Evolutionary conservation across 2,888 invertebrate genomes (phyloP).

Genomic region (Sinohyriopsis cumingii): DNA sequence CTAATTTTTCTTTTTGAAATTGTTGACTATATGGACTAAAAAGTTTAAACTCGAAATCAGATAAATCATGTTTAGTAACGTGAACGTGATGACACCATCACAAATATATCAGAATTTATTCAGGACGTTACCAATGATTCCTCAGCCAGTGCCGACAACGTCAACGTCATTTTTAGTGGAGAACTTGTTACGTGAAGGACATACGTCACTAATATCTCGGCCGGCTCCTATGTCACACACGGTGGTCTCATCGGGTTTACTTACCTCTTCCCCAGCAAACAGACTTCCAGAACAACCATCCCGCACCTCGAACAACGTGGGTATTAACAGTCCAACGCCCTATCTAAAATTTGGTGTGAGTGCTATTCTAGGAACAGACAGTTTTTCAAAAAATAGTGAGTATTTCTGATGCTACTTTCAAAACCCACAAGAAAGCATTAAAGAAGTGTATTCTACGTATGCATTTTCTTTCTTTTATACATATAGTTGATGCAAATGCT

Average conservation of each 20-base stretch:
- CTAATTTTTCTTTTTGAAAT: no score
- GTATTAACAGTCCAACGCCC: constrained; percentile 45
- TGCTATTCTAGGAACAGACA: constrained; percentile 64
- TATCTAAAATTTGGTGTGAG: constrained; percentile 67
- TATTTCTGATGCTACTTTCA: constrained; percentile 9
- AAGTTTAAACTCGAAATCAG: no score
- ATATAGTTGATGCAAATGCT: no score
- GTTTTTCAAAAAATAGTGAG: constrained; percentile 45
- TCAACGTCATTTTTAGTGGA: constrained; percentile 64
- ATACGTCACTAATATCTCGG: constrained; percentile 42
- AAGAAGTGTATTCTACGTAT: no score
- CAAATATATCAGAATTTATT: constrained; percentile 66
- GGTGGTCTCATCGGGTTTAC: constrained; percentile 14
- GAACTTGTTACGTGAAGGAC: constrained; percentile 61
- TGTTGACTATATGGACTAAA: no score
- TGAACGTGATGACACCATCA: constrained; percentile 61
- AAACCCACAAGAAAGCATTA: neutral
- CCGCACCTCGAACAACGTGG: neutral
- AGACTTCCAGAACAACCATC: neutral
- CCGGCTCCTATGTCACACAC: constrained; percentile 29
- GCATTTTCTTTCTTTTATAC: no score
- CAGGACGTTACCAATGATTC: constrained; percentile 47
- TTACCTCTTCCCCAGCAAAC: neutral
- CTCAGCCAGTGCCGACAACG: constrained; percentile 44
- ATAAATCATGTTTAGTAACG: no score